Base-by-base conservation (phyloP, 2,888 invertebrate species). In the Perizoma flavofasciatum region DNA sequence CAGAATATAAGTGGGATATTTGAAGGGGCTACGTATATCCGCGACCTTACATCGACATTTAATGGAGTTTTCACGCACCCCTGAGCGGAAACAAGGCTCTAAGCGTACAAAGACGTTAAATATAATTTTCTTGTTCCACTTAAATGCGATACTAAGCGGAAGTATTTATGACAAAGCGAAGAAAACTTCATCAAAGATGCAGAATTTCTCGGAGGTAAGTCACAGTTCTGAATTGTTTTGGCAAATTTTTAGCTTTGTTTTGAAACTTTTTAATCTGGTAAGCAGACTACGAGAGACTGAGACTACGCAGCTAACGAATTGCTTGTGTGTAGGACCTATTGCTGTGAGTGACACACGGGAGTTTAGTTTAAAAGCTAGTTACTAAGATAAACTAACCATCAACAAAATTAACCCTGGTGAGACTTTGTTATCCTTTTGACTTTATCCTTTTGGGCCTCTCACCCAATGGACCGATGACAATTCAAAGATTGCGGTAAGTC, bases 51-150 rank as follows among this genome's bases (percentile, higher is more conserved):
- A 69, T 61, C 59, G 67, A 56, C 67, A 66, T 69, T 75, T 71
- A 74, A 74, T 74, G 72, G 72, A 56, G 65, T 72, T 73, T 72
- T 55, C 69, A 68, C 63, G 72, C 65, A 69, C 69, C 66, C 68
- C 55, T 54, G 59, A 68, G 70, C 66, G 69, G 67, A 72, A 73
- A 73, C 68, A 71, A 46, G 65, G 43, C 57, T 69, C 67, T 52
- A 72, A 66, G 64, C 59, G 71, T 40, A 74, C 76, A 73, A 62
- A 68, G 53, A 60, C 70, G 68, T 69, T 82, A 40, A 80, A 82
- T 79, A 78, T 70, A 73, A 60, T 79, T 80, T 73, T 73, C 78
- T 73, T 78, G 79, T 82, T 70, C 55, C 53, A 58, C 61, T 57
- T 56, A 49, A 49, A 46, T 22, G 32, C 32, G 5, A 8, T 35